Conservation (phyloP, 1,140 invertebrate genomes). For the Melitaea cinxia region DNA sequence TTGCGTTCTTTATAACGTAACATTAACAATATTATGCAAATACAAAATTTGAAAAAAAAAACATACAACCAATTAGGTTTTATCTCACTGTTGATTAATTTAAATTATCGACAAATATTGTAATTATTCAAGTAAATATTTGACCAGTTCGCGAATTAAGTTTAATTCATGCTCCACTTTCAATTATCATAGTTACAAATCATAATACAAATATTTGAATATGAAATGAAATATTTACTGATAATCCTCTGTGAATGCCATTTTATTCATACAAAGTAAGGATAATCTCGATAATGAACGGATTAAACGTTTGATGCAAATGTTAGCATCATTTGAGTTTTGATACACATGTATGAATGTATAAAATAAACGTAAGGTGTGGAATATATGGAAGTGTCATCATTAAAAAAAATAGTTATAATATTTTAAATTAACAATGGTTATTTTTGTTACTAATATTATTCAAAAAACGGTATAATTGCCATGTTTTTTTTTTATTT, state of each 20-base stretch:
- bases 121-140: neutral
- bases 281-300: constrained; percentile 4
- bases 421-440: too few relatives aligned
- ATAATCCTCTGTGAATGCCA: neutral
- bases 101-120: too few relatives aligned
- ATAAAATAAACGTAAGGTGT: neutral
- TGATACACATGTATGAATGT: neutral
- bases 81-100: too few relatives aligned
- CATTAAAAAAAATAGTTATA: too few relatives aligned
- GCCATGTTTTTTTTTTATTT: too few relatives aligned
- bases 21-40: too few relatives aligned
- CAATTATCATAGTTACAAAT: neutral
- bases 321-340: neutral
- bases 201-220: neutral
- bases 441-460: too few relatives aligned
- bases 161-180: neutral
- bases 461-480: too few relatives aligned
- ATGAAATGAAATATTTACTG: constrained; percentile 4
- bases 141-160: neutral
- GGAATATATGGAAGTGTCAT: neutral
- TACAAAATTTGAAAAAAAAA: too few relatives aligned
- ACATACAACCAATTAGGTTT: too few relatives aligned
- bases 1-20: too few relatives aligned
- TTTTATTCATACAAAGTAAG: neutral
- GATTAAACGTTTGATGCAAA: neutral